A percentile compares a stretch with the other conserved stretches of the same genome.
Evolutionary conservation across 2,113 vertebrate genomes (phyloP).

Genomic region (Synchiropus splendidus): DNA sequence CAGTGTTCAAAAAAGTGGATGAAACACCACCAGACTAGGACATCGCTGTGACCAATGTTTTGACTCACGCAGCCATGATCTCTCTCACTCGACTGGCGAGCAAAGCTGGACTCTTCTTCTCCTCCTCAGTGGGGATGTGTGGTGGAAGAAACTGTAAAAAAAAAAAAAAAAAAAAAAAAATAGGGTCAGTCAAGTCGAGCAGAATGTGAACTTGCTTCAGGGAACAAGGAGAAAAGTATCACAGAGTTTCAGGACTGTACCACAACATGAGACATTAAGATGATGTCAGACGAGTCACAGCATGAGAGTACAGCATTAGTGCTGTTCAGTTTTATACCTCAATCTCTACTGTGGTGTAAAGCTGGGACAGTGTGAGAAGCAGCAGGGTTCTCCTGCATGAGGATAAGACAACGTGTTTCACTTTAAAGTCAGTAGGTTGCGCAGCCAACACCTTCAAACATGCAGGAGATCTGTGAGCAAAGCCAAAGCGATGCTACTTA

Average conservation of each 20-base stretch:
- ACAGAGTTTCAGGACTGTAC: too few species aligned
- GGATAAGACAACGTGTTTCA: background rate
- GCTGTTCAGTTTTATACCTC: constrained; percentile 75
- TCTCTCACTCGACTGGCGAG: constrained; percentile 78
- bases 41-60: too few species aligned
- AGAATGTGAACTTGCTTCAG: too few species aligned
- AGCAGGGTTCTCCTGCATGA: constrained; percentile 70
- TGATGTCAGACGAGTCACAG: too few species aligned
- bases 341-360: constrained; percentile 84
- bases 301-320: background rate
- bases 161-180: background rate
- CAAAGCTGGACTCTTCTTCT: constrained; percentile 74
- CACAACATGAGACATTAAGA: too few species aligned
- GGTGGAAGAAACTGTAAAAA: constrained; percentile 82
- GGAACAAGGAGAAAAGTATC: too few species aligned
- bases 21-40: too few species aligned
- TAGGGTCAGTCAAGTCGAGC: background rate
- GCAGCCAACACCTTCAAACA: background rate
- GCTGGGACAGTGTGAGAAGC: constrained; percentile 80
- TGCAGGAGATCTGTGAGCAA: background rate
- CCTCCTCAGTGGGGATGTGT: constrained; percentile 78
- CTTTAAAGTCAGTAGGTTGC: background rate
- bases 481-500: constrained; percentile 58
- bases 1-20: too few species aligned
- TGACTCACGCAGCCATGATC: constrained; percentile 80